These are phyloP conservation scores for Halictus ligatus DNA, from an alignment of 2,888 invertebrate species.

Conservation along the genomic window DNA sequence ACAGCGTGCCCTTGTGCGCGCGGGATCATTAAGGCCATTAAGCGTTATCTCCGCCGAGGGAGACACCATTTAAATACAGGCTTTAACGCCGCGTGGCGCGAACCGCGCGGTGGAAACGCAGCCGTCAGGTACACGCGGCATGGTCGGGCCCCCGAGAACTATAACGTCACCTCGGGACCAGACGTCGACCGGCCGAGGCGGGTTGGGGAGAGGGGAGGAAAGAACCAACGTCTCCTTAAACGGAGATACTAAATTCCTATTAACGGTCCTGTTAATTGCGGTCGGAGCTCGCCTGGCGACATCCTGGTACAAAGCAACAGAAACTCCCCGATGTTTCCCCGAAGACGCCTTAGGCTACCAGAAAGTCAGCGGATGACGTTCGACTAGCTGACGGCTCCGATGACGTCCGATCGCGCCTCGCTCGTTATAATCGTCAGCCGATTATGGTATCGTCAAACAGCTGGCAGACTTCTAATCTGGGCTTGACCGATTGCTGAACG, in stretches of 20 bases:
- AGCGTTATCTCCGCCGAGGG: constrained; percentile 64
- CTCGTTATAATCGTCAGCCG: neutral
- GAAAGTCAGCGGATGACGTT: neutral
- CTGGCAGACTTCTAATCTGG: constrained; percentile 43
- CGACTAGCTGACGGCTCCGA: too few relatives aligned
- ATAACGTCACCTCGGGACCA: constrained; percentile 24
- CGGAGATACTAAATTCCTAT: constrained; percentile 39
- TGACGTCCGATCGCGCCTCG: neutral
- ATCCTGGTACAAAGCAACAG: neutral
- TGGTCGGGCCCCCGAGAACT: constrained; percentile 1
- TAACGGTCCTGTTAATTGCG: constrained; percentile 41
- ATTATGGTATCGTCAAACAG: constrained; percentile 1
- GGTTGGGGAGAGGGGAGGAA: neutral
- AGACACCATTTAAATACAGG: constrained; percentile 66
- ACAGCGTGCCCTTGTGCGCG: constrained; percentile 63
- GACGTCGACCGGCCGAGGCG: neutral
- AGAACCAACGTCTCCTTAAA: neutral
- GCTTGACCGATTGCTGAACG: constrained; percentile 33
- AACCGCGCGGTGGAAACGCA: constrained; percentile 48
- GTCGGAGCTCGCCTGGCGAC: neutral
- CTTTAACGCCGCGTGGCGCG: constrained; percentile 65
- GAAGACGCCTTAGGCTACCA: neutral
- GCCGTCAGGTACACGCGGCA: constrained; percentile 23
- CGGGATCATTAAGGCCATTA: constrained; percentile 68
- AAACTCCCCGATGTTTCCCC: neutral